Evolutionary conservation across 2,113 vertebrate species (phyloP), one percentile per base, ranked within the genome.

Genomic region (Delphinapterus leucas): DNA sequence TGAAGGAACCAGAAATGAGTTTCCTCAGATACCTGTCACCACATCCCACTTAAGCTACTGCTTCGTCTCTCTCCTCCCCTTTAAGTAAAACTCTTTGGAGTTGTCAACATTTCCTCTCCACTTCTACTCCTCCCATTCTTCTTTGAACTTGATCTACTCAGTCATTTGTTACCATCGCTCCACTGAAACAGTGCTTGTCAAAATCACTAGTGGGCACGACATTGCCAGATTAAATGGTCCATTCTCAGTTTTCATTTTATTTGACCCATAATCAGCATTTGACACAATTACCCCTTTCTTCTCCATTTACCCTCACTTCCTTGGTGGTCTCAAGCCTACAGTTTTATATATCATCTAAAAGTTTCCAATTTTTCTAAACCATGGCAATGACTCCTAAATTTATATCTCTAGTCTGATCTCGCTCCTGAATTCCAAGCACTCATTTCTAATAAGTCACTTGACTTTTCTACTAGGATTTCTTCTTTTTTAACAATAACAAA

Each of bases 231-330:
- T 71, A 53, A 87, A 33, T 47, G 44, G 7, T 71, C 8, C 8
- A 23, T 58, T 92, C 60, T 71, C 70, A 65, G 55, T 41, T 96
- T 90, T 76, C 38, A 87, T 88, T 87, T 96, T 81, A 61, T n/a
- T 84, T 92, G 61, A 55, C 49, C 15, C 11, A 68, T 49, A 15
- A 61, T 31, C 28, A 53, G 61, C 18, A 61, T 89, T 74, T 83
- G 26, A 68, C 44, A 71, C 5, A 79, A 63, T 84, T 65, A 89
- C 15, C 10, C 26, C 10, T 85, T 94, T 23, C 21, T 44, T n/a
- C 47, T 74, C 38, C 31, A 28, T 49, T 73, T 79, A 38, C 15
- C 31, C 31, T 79, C 44, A 44, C 23, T 70, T 31, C 26, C 26
- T 73, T 63, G 28, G 55, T 77, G 25, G 17, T 71, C 21, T 90